Evolutionary conservation across 2,888 invertebrate species (phyloP), one percentile per base, ranked within the genome.

Genomic region (Drosophila lutescens): DNA sequence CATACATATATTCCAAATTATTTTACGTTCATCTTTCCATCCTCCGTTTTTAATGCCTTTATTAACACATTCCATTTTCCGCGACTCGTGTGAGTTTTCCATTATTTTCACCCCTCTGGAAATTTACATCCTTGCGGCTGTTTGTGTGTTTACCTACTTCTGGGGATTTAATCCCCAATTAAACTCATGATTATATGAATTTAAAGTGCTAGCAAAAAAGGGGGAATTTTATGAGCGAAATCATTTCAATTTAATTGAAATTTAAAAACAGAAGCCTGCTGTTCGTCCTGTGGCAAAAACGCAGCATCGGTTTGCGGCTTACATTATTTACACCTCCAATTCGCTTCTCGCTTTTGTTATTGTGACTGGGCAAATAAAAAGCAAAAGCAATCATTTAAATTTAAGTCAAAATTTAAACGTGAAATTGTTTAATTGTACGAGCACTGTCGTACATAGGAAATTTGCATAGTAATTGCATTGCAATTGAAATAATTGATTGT

Each of bases 391-490:
- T 44, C 15, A 34, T 41, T 68, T 68, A 40, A 26, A 68, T 59
- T 58, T 36, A 51, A 58, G 15, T 40, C 30, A 13, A 58, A 68
- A 68, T 68, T 41, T 40, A 68, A 68, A 68, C 58, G 20, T 58
- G 13, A 30, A 51, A 51, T 40, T 50, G 47, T 67, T 50, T 68
- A 67, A 67, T 58, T 68, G 46, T 51, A 34, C 40, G 34, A 17
- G 17, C n/a, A 10, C 17, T 36, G 38, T n/a, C 23, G 12, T 26
- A n/a, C 23, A 47, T 32, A 23, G 63, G 36, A 26, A 36, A 65
- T 65, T 63, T 65, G 65, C 65, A 65, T 65, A 43, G 53, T 53
- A 65, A 65, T 65, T 63, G 51, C 46, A 46, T 17, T 40, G 40
- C 40, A 61, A 61, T 61, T 49, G 62, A 49, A 62, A 41, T 62